Evolutionary conservation across 2,888 invertebrate genomes (phyloP).

Genomic region (Acheta domesticus): DNA sequence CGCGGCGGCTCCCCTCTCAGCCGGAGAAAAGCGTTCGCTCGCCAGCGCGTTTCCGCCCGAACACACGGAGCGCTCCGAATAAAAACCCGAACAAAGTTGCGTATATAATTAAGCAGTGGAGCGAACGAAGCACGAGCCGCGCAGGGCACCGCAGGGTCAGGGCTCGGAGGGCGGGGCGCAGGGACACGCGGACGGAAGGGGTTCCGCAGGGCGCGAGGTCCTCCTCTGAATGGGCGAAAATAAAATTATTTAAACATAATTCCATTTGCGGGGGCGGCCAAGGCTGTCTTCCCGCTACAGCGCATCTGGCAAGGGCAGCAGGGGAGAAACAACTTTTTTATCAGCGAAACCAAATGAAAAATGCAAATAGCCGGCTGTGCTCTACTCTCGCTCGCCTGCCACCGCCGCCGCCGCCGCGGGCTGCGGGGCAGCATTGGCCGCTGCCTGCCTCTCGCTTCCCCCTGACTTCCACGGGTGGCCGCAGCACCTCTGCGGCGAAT

Average conservation of each 20-base stretch:
- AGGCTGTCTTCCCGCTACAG: neutral
- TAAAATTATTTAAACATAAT: slow-evolving; percentile 18
- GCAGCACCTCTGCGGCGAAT: neutral
- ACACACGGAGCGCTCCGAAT: neutral
- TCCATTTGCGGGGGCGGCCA: neutral
- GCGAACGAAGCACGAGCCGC: neutral
- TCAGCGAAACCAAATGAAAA: slow-evolving; percentile 1
- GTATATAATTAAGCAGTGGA: slow-evolving; percentile 6
- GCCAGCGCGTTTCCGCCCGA: neutral
- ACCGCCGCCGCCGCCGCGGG: neutral
- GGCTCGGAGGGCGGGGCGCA: neutral
- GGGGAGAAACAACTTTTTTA: slow-evolving; percentile 18
- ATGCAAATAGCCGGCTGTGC: neutral
- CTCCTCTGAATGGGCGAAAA: slow-evolving; percentile 18
- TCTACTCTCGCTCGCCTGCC: neutral
- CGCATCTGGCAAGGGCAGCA: slow-evolving; percentile 6
- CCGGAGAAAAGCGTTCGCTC: neutral
- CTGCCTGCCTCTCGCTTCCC: too few species aligned
- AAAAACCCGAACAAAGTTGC: neutral
- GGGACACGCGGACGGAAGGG: neutral
- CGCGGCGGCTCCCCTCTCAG: neutral
- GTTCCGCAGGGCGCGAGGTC: neutral
- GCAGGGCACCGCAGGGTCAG: neutral
- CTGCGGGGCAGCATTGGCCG: neutral
- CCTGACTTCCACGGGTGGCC: too few species aligned